These are phyloP conservation scores for Hoplostethus mediterraneus DNA, from an alignment of 2,797 vertebrate genomes.

Conservation along the genomic window DNA sequence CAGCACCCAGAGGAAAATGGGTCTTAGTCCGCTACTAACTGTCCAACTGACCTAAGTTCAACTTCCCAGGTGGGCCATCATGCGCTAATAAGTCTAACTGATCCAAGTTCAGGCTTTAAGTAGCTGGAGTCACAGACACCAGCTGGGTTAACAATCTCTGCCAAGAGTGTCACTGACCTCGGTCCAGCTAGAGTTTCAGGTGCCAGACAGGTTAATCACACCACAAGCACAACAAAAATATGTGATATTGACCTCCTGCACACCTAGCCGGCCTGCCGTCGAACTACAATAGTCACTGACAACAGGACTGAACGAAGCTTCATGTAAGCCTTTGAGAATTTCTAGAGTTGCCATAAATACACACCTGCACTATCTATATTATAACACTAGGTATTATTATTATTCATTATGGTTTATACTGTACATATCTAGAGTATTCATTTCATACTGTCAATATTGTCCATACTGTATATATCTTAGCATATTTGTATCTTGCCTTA, in stretches of 20 bases:
- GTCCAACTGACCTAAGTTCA: constrained; percentile 75
- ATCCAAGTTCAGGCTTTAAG: constrained; percentile 67
- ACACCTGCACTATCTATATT: no score
- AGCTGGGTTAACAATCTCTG: constrained; percentile 73
- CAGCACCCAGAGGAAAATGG: constrained; percentile 53
- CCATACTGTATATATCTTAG: no score
- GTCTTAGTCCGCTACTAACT: constrained; percentile 59
- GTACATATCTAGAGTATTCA: no score
- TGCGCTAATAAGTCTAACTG: constrained; percentile 69
- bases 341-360: constrained; percentile 23
- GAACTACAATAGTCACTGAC: constrained; percentile 26
- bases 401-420: no score
- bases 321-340: constrained; percentile 9
- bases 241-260: constrained; percentile 46
- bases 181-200: constrained; percentile 60
- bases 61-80: constrained; percentile 60
- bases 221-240: constrained; percentile 69
- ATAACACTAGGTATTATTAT: no score
- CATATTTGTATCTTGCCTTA: no score
- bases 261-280: constrained; percentile 36
- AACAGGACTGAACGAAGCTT: constrained; percentile 19
- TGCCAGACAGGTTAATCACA: constrained; percentile 74
- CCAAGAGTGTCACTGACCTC: constrained; percentile 65
- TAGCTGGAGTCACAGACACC: constrained; percentile 69
- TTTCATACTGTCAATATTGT: no score